Conservation (phyloP, 2,113 vertebrate genomes). For the Lipotes vexillifer region DNA sequence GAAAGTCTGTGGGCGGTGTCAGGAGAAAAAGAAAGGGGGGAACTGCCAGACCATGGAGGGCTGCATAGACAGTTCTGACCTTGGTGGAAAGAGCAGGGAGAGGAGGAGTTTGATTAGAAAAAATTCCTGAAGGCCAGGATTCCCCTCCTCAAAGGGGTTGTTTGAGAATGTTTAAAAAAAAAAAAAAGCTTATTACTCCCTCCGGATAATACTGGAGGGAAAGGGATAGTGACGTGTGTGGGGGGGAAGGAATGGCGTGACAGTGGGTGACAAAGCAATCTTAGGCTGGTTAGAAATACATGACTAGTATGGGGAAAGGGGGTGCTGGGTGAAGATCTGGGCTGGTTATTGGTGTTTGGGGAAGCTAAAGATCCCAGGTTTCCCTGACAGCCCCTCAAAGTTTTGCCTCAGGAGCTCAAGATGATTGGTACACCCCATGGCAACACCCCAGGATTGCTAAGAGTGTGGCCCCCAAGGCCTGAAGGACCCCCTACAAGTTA, state of each 20-base stretch:
- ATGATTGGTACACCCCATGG: background rate
- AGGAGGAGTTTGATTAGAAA: constrained; percentile 5
- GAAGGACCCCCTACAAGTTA: background rate
- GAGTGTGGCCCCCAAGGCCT: background rate
- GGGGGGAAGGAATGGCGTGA: background rate
- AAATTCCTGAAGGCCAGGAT: constrained; percentile 36
- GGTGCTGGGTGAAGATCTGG: background rate
- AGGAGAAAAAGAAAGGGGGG: constrained; percentile 19
- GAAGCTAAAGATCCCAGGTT: background rate
- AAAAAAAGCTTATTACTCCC: background rate
- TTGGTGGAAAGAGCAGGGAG: background rate
- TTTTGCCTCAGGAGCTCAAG: background rate
- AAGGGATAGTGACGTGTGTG: background rate
- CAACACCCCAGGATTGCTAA: background rate
- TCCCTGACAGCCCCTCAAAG: background rate
- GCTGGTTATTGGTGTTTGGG: background rate
- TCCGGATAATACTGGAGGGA: background rate
- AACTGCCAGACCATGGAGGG: background rate
- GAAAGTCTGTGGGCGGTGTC: background rate
- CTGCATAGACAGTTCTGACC: constrained; percentile 24
- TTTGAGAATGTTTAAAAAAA: background rate
- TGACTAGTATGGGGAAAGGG: background rate
- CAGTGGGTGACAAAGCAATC: background rate
- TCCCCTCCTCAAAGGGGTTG: background rate
- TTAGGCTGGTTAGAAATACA: background rate